Conservation (phyloP, 2,113 vertebrate species). For the Canis aureus region DNA sequence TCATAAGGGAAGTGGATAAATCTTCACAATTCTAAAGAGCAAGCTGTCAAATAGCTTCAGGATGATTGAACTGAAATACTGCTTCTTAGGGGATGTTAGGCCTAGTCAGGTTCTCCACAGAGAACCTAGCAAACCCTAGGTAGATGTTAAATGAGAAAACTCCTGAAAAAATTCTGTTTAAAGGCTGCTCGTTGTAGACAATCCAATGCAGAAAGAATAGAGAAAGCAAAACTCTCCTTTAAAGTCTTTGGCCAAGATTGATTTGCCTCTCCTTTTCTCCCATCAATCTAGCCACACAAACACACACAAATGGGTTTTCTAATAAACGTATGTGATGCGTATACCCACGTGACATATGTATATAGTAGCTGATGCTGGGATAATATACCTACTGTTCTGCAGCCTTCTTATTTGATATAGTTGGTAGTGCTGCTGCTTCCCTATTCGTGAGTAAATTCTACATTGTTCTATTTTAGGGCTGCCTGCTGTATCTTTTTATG, state of each 20-base stretch:
- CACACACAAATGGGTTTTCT: background rate
- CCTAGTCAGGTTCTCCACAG: constrained; percentile 19
- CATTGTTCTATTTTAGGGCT: background rate
- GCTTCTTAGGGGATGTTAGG: background rate
- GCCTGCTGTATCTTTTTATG: background rate
- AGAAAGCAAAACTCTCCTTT: background rate
- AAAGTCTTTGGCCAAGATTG: background rate
- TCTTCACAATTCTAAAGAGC: constrained; percentile 38
- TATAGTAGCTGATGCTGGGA: background rate
- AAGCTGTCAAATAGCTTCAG: background rate
- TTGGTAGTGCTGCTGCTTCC: background rate
- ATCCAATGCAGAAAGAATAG: background rate
- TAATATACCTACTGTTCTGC: background rate
- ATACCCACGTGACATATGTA: too few species aligned
- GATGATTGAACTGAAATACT: background rate
- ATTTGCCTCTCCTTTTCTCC: background rate
- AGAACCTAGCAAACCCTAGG: background rate
- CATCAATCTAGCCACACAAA: background rate
- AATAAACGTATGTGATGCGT: background rate
- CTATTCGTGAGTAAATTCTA: background rate
- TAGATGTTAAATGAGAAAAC: constrained; percentile 57
- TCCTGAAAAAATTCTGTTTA: background rate
- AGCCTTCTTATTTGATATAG: background rate
- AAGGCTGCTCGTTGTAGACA: constrained; percentile 35
- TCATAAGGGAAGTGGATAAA: background rate